A percentile compares a stretch with the other conserved stretches of the same genome.
These are phyloP conservation scores for Rhyacichthys aspro DNA, from an alignment of 2,797 vertebrate genomes.

Conservation along the genomic window DNA sequence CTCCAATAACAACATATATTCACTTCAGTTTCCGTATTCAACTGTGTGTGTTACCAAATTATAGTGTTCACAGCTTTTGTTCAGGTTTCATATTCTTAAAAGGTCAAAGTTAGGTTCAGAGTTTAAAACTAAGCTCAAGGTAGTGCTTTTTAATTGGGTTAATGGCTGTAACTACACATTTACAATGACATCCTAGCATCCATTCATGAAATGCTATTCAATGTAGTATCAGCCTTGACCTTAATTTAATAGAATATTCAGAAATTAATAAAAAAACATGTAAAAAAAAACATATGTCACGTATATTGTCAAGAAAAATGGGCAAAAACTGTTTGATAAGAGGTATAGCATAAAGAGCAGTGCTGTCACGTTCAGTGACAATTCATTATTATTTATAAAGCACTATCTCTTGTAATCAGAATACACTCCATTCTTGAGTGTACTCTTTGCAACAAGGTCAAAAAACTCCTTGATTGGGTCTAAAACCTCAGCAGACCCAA, in stretches of 20 bases:
- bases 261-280: background rate
- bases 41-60: background rate
- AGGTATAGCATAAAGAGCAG: too few species aligned
- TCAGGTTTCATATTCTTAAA: background rate
- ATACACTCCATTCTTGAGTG: too few species aligned
- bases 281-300: too few species aligned
- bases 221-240: background rate
- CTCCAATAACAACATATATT: too few species aligned
- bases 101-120: background rate
- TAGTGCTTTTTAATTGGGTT: background rate
- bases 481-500: too few species aligned
- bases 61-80: background rate
- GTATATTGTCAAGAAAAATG: background rate
- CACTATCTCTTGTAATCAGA: too few species aligned
- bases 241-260: background rate
- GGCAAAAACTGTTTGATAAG: too few species aligned
- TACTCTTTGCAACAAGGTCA: too few species aligned
- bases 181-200: background rate
- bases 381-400: too few species aligned
- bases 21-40: background rate
- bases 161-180: background rate
- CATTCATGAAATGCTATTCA: background rate
- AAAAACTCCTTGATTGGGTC: too few species aligned
- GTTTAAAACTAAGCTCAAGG: background rate
- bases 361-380: too few species aligned